Percentiles rank a stretch among this genome's conserved stretches.
Evolutionary conservation across 2,888 invertebrate genomes (phyloP).

Genomic region (Carpatolechia fugitivella): DNA sequence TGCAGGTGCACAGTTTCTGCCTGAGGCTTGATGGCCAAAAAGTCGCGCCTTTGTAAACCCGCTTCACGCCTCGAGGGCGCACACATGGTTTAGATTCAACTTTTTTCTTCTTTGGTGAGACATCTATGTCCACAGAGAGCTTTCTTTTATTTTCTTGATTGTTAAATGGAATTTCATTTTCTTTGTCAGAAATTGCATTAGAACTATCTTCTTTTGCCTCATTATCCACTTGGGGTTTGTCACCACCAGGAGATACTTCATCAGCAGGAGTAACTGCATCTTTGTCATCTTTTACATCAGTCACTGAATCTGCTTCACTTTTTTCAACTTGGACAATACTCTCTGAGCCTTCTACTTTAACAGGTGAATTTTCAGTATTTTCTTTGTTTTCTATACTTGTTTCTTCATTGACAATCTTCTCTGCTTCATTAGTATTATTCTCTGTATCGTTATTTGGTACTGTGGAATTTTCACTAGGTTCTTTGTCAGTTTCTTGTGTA

Average conservation of each 20-base stretch:
- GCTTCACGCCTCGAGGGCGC: constrained; percentile 52
- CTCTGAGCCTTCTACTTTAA: background rate
- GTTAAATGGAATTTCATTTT: constrained; percentile 5
- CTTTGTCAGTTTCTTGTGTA: background rate
- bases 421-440: background rate
- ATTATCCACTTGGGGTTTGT: background rate
- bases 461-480: background rate
- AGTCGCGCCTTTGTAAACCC: constrained; percentile 78
- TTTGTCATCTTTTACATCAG: background rate
- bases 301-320: background rate
- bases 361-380: background rate
- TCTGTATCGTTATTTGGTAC: background rate
- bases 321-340: background rate
- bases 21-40: constrained; percentile 90
- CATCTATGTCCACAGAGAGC: constrained; percentile 34
- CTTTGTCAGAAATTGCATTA: background rate
- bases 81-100: constrained; percentile 40
- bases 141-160: constrained; percentile 54
- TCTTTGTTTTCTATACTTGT: background rate
- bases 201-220: background rate
- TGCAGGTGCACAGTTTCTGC: constrained; percentile 85
- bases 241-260: background rate
- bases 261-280: background rate
- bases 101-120: constrained; percentile 50
- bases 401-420: background rate